These are phyloP conservation scores for Smutsia temminckii DNA, from an alignment of 2,797 vertebrate species.

Conservation along the genomic window DNA sequence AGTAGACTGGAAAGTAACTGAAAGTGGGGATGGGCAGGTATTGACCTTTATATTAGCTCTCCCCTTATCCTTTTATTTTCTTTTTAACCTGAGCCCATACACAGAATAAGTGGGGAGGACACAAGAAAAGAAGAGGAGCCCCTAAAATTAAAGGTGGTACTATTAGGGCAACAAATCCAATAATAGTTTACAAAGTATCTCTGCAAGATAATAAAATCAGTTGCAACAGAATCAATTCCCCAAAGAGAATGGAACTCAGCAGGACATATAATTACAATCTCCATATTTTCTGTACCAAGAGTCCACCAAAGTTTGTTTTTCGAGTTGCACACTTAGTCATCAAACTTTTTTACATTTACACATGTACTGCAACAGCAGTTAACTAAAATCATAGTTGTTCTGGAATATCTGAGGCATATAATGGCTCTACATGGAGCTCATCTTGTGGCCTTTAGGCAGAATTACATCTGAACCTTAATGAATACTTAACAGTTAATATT, in stretches of 20 bases:
- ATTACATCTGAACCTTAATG: background rate
- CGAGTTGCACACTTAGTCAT: background rate
- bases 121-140: background rate
- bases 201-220: background rate
- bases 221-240: background rate
- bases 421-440: background rate
- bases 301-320: background rate
- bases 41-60: background rate
- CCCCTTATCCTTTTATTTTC: background rate
- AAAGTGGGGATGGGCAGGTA: background rate
- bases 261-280: background rate
- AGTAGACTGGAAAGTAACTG: background rate
- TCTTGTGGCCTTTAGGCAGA: background rate
- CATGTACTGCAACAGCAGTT: slow-evolving; percentile 16
- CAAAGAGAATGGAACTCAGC: background rate
- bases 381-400: background rate
- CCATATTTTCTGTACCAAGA: background rate
- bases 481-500: slow-evolving; percentile 8
- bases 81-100: background rate
- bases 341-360: slow-evolving; percentile 40
- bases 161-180: background rate
- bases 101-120: background rate
- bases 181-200: background rate
- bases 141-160: slow-evolving; percentile 26
- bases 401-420: background rate